Conservation (phyloP, 2,113 vertebrate species). For the Bubo bubo region DNA sequence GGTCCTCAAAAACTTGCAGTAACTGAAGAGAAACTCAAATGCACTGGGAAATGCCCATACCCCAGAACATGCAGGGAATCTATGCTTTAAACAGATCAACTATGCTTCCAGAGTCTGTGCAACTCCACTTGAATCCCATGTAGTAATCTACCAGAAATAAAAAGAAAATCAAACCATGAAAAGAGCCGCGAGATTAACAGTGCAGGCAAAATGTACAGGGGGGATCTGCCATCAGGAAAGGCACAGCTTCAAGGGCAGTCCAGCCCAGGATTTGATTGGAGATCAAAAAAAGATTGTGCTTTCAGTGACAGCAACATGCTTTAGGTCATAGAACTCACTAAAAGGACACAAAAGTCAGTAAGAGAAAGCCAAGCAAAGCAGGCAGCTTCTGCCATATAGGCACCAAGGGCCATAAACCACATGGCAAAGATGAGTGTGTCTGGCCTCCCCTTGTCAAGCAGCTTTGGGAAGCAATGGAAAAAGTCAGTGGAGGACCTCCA, state of each 20-base stretch:
- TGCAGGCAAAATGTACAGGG: background rate
- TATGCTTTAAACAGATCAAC: background rate
- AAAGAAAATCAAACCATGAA: background rate
- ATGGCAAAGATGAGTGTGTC: background rate
- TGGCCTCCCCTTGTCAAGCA: background rate
- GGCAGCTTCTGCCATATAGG: background rate
- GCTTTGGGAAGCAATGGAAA: background rate
- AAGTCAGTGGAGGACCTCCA: background rate
- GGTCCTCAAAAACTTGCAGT: background rate
- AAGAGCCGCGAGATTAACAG: background rate
- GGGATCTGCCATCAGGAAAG: background rate
- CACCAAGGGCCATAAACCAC: background rate
- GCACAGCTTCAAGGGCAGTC: background rate
- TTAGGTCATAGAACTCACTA: background rate
- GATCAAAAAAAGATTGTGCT: background rate
- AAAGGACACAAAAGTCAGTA: background rate
- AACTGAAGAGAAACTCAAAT: background rate
- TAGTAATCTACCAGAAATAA: background rate
- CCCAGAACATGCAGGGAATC: fast-evolving
- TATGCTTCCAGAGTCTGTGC: background rate
- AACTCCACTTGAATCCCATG: background rate
- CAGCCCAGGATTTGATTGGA: background rate
- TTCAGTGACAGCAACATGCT: background rate
- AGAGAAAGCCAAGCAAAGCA: background rate
- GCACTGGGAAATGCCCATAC: background rate